Evolutionary conservation across 2,113 vertebrate species (phyloP).

Genomic region (Macrotus californicus): DNA sequence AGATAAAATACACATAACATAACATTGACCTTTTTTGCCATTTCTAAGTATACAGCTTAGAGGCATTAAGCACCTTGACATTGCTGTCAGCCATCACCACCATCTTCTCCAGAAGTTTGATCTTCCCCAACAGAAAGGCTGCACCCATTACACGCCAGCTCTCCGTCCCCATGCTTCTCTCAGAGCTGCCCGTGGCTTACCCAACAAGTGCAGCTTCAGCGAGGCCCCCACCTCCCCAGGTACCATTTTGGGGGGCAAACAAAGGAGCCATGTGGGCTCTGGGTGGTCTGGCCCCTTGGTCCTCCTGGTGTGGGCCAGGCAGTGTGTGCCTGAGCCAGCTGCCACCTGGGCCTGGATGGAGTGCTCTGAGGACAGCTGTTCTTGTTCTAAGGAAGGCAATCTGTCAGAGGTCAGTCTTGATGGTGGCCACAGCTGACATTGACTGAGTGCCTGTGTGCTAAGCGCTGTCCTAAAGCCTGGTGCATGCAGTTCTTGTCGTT

Average conservation of each 20-base stretch:
- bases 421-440: neutral
- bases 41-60: neutral
- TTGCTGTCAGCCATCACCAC: fast-evolving
- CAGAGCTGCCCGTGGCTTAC: neutral
- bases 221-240: neutral
- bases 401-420: neutral
- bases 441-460: neutral
- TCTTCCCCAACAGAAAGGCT: neutral
- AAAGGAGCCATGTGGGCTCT: fast-evolving
- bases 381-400: neutral
- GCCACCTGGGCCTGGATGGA: too few species aligned
- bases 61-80: neutral
- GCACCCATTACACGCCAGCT: fast-evolving
- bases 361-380: neutral
- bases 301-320: neutral
- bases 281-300: neutral
- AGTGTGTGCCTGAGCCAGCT: too few species aligned
- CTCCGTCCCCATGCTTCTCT: neutral
- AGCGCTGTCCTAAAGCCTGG: neutral
- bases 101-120: fast-evolving
- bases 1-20: neutral
- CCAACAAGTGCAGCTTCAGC: neutral
- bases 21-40: neutral
- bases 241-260: fast-evolving
- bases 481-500: neutral